Base-by-base conservation (phyloP, 2,888 invertebrate genomes). In the Parnassius glacialis region DNA sequence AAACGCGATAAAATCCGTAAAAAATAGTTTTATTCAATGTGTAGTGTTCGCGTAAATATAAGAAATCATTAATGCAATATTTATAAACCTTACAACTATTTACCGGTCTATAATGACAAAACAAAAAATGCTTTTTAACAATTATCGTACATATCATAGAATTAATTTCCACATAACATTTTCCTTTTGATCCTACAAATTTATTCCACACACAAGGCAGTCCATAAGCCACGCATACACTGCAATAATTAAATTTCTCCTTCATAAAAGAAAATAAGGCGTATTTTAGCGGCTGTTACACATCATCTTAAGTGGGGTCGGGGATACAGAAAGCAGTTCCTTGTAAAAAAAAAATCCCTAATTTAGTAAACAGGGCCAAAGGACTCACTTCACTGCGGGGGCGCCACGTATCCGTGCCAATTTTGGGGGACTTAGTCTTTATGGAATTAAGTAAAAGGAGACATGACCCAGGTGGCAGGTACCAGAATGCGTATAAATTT, bases 291-390 rank as follows among this genome's bases (percentile, higher is more conserved):
- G 72, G 74, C 73, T 78, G 81, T 82, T 84, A 85, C 84, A 83
- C 81, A 80, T 82, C 78, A 77, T 73, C 75, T 76, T 78, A 80
- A 79, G 70, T 68, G 73, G 65, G 69, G 70, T 70, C 71, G 68
- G 41, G 56, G 13, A 45, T 63, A 51, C 69, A 79, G 81, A 86
- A 84, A 86, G 84, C 84, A 79, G 83, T 84, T 86, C 78, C 84
- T 81, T 87, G 87, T 87, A 90, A 79, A 82, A 61, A 82, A 61
- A 87, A 90, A 90, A 83, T 86, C 89, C 89, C 84, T 89, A 90
- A 90, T 90, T 87, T 88, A 87, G 89, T 90, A 90, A 91, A 90
- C 90, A 89, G 86, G 85, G 83, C 82, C 83, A 89, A 90, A 91
- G 90, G 90, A 87, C 89, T 90, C 88, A 90, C 88, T 90, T 84